Conservation (phyloP, 2,888 invertebrate genomes). For the Amaurobius ferox region DNA sequence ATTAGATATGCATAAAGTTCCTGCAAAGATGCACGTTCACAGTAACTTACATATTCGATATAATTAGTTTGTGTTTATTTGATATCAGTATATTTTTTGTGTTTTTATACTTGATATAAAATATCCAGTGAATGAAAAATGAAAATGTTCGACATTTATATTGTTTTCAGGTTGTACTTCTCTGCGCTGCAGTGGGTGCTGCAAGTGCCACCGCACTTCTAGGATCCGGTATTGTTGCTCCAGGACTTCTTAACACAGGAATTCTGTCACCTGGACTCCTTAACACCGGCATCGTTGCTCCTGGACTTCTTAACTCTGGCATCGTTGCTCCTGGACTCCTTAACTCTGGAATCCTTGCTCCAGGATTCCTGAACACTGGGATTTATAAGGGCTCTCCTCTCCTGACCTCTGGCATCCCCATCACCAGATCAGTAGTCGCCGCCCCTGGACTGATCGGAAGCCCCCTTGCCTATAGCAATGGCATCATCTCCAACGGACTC, state of each 20-base stretch:
- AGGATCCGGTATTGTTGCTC: not conserved
- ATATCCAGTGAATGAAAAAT: too few relatives aligned
- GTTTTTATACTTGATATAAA: too few relatives aligned
- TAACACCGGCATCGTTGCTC: not conserved
- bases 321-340: not conserved
- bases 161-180: not conserved
- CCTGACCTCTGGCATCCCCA: conserved; percentile 20
- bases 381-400: not conserved
- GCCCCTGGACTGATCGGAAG: not conserved
- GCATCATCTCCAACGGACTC: conserved; percentile 20
- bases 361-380: not conserved
- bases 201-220: not conserved
- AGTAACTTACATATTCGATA: too few relatives aligned
- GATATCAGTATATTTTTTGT: too few relatives aligned
- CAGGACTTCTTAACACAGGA: not conserved
- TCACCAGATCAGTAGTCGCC: conserved; percentile 17
- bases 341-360: not conserved
- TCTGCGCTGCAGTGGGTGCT: not conserved
- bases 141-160: too few relatives aligned
- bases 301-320: conserved; percentile 10
- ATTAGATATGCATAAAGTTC: too few relatives aligned
- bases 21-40: too few relatives aligned
- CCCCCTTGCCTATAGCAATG: not conserved
- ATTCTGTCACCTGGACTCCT: conserved; percentile 18
- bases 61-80: too few relatives aligned